Conservation (phyloP, 2,113 vertebrate species). For the Labeo catla region DNA sequence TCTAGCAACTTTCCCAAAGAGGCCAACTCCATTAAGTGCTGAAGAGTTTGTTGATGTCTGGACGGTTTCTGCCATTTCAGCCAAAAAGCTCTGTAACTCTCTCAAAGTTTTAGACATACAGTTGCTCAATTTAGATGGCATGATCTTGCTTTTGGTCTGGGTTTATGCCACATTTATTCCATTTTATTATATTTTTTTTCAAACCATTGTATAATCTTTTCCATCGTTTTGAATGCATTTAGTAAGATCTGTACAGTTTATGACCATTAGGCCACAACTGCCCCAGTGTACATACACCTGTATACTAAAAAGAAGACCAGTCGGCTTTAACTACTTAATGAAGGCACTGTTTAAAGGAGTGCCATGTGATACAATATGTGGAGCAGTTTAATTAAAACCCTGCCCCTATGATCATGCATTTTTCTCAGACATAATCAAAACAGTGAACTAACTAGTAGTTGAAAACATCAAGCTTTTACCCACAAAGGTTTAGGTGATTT, state of each 20-base stretch:
- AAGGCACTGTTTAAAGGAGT: too few species aligned
- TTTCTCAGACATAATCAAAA: conserved; percentile 44
- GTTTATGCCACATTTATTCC: neutral
- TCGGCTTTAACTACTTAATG: too few species aligned
- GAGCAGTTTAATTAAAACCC: too few species aligned
- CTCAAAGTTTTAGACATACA: neutral
- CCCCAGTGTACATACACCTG: too few species aligned
- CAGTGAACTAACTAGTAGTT: neutral
- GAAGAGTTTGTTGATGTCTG: conserved; percentile 17
- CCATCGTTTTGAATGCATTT: neutral
- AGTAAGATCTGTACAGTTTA: neutral
- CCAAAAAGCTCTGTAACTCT: neutral
- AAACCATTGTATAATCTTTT: neutral
- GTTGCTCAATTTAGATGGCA: neutral
- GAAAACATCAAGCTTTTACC: conserved; percentile 11
- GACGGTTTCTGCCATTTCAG: conserved; percentile 9
- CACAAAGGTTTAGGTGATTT: conserved; percentile 27
- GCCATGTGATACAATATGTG: too few species aligned
- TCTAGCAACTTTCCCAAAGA: neutral
- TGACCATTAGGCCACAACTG: neutral
- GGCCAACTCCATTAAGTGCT: conserved; percentile 12
- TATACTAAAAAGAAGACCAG: too few species aligned
- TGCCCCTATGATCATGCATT: too few species aligned
- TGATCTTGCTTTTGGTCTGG: neutral
- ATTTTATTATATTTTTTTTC: neutral